Base-by-base conservation (phyloP, 2,113 vertebrate species). In the Danionella cerebrum region DNA sequence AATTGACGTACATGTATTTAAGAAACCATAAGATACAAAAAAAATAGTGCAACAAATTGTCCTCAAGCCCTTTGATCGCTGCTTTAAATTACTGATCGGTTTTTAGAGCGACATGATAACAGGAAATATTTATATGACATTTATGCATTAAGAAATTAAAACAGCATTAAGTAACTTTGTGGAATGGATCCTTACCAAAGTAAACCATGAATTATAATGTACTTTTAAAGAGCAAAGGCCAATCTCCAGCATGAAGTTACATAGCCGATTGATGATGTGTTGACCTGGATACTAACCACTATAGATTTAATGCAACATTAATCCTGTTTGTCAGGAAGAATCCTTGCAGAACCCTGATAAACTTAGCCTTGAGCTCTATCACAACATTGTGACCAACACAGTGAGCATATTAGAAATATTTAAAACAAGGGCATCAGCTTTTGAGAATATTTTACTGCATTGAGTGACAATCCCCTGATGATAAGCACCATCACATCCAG, bases 401-500 rank as follows among this genome's bases (percentile, higher is more conserved):
- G 19, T 25, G 57, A 67, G 44, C 18, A 67, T 57, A 45, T 31
- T 52, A 67, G 38, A 70, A 22, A 42, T 59, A 1, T 67, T 62
- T 60, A 54, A 66, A 60, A 54, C 67, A 63, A 75, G 55, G 39
- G 14, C 68, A 70, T 12, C 35, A 9, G 48, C 44, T 74, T 70
- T 58, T 66, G 72, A 71, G 71, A 75, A 67, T 70, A 27, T 27
- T 41, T 44, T 63, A 33, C n/a, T n/a, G n/a, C n/a, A n/a, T n/a
- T 12, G 13, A 47, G 27, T 48, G 29, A 22, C 18, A 69, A 59
- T 35, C 42, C 55, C 60, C 36, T 38, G 65, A 44, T 55, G 65
- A 65, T 48, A 24, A 62, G 31, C 21, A 45, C 60, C 47, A 73
- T 42, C 58, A 54, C 12, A 53, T 66, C 45, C 71, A 59, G 58